Evolutionary conservation across 2,888 invertebrate genomes (phyloP), one percentile per base, ranked within the genome.

Genomic region (Aporophyla nigra): DNA sequence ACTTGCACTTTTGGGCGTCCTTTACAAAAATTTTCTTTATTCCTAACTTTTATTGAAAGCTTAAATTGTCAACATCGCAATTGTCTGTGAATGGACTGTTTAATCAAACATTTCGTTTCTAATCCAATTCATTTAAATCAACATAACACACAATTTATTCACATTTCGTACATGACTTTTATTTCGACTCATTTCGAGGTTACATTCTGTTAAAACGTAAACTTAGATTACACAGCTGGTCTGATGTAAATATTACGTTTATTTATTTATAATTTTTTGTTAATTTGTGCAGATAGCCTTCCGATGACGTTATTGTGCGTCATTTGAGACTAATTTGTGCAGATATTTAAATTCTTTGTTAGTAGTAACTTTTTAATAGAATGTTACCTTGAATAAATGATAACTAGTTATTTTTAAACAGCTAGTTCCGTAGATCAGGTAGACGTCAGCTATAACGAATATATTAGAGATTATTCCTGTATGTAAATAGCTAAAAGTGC

Each of bases 401-500:
- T 66, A 21, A 53, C 24, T 53, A 49, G 62, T 76, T 68, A 68
- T 71, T 67, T 82, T 49, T 9, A 59, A 69, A 58, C 49, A 51
- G 78, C 82, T 71, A 78, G 66, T 54, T 40, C 14, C 56, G 63
- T 83, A 68, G 58, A 74, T 24, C 53, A 66, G 61, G 27, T 67
- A 70, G 70, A 62, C n/a, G 24, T 70, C 74, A 43, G 82, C 74
- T 76, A 73, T 65, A 69, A 67, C 33, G 53, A 49, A 61, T 77
- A 70, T 40, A 59, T 66, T 71, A 69, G 53, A 65, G 14, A 75
- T 74, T 84, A 68, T 61, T 69, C 71, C 54, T 65, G 61, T 78
- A 62, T 83, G 73, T 83, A 82, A 71, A 82, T 85, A 83, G 82
- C 78, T 77, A 66, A 71, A 74, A 71, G 82, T 85, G 82, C 86